These are phyloP conservation scores for Sylvia atricapilla DNA, from an alignment of 2,113 vertebrate genomes.

Conservation along the genomic window DNA sequence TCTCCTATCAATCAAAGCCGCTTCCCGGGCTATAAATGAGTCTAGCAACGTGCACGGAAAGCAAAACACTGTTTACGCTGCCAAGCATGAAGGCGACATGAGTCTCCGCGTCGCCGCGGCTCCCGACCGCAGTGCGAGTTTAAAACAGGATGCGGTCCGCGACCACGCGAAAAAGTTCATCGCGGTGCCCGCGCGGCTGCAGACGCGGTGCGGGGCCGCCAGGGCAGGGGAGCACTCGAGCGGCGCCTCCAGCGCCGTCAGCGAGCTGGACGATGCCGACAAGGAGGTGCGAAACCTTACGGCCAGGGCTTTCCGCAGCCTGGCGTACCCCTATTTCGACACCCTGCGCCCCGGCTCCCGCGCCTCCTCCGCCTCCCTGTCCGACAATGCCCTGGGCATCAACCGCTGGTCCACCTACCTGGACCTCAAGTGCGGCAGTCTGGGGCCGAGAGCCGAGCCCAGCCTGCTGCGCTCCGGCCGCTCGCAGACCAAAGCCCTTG, in stretches of 20 bases:
- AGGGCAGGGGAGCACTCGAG: constrained; percentile 80
- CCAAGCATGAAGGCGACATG: constrained; percentile 84
- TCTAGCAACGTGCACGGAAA: constrained; percentile 77
- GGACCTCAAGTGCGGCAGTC: constrained; percentile 85
- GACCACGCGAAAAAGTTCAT: constrained; percentile 72
- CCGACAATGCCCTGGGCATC: constrained; percentile 80
- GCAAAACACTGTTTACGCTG: constrained; percentile 77
- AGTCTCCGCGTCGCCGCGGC: constrained; percentile 79
- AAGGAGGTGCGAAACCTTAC: constrained; percentile 94
- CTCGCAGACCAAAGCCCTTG: constrained; percentile 78
- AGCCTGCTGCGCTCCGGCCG: constrained; percentile 71
- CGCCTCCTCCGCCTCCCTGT: constrained; percentile 81
- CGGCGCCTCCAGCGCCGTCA: constrained; percentile 90
- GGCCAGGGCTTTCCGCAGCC: constrained; percentile 88
- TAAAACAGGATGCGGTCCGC: constrained; percentile 62
- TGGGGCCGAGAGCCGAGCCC: constrained; percentile 75
- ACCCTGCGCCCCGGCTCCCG: constrained; percentile 86
- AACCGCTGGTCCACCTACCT: constrained; percentile 90
- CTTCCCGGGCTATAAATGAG: constrained; percentile 93
- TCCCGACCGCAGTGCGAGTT: constrained; percentile 65
- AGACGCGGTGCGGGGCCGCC: constrained; percentile 77
- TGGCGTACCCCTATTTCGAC: constrained; percentile 89
- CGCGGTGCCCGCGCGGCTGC: constrained; percentile 81
- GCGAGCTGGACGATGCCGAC: constrained; percentile 93
- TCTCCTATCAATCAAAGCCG: constrained; percentile 93